Evolutionary conservation across 2,888 invertebrate genomes (phyloP), one percentile per base, ranked within the genome.

Genomic region (Craniophora ligustri): DNA sequence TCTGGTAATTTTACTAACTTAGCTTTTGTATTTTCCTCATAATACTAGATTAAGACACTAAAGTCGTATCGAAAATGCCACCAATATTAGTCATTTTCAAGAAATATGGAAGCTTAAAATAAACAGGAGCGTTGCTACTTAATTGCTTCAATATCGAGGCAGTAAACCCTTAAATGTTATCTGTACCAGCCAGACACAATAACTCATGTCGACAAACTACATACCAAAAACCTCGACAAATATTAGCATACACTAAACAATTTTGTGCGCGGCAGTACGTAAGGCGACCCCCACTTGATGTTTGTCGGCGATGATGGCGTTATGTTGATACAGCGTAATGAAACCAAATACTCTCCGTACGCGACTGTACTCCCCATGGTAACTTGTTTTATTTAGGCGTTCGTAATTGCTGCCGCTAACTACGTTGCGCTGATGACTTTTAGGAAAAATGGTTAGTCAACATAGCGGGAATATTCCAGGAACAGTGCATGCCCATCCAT

Each of bases 321-420:
- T 56, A 60, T 81, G 80, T 83, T 81, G 74, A 72, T 68, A 72
- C 73, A 75, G 68, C 57, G 76, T 81, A 83, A 83, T 82, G 80
- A 82, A 83, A 81, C 78, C 81, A 81, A 82, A 83, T 81, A 79
- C 72, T 47, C 56, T 49, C 48, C 57, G 63, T 55, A 40, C 40
- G 19, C 21, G 56, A 45, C 32, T 45, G 44, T 63, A 62, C 46
- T 47, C 45, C 50, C 40, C 13, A 32, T 46, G 54, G 39, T 51
- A 30, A 49, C 45, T 49, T 60, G 46, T 64, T 70, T 72, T 69
- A 63, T 72, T 59, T 41, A 67, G 50, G 48, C 28, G 19, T 58
- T 39, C 15, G 42, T 62, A 48, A 64, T 62, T 38, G 38, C 30
- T 62, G 31, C 36, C 47, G 38, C 14, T 53, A 63, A 53, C 44